Evolutionary conservation across 2,888 invertebrate genomes (phyloP), one percentile per base, ranked within the genome.

Genomic region (Limnephilus auricula): DNA sequence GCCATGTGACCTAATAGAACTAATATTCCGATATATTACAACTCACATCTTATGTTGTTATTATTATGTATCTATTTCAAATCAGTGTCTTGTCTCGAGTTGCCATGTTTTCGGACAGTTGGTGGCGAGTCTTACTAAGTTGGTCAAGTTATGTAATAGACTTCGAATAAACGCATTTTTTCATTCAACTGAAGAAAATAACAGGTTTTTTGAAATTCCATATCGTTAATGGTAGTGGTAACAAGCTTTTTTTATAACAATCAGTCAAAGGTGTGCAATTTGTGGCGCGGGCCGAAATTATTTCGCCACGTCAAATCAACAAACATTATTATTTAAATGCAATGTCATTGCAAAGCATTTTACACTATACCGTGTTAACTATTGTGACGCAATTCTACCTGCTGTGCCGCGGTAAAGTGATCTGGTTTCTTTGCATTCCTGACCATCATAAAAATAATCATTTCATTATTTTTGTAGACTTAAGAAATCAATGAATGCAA

Each of bases 321-420:
- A 9, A 25, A 65, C n/a, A 25, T 65, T 65, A 65, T 65, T 4
- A 65, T 65, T 65, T 65, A 65, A n/a, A 65, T n/a, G 65, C 65
- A 65, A 65, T 65, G 65, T 65, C 65, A 65, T n/a, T 65, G 65
- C 65, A 65, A 65, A 65, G 65, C 65, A 65, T 65, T 65, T 65
- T 65, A 65, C 25, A 65, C 65, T 65, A 65, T 25, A 65, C 65
- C 65, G 65, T n/a, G 65, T 65, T 65, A 65, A 65, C 25, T 65
- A 65, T 65, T n/a, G 65, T 65, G 65, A n/a, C 65, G 65, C 25
- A 65, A 65, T 65, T 65, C 65, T 9, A 65, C 65, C 65, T 65
- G 65, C 65, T n/a, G 65, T 65, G 65, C 65, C 65, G 25, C 9
- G 25, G 65, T 50, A 65, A 65, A 65, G 25, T 65, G 25, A 25